Evolutionary conservation across 2,888 invertebrate genomes (phyloP), one percentile per base, ranked within the genome.

Genomic region (Aricia artaxerxes): DNA sequence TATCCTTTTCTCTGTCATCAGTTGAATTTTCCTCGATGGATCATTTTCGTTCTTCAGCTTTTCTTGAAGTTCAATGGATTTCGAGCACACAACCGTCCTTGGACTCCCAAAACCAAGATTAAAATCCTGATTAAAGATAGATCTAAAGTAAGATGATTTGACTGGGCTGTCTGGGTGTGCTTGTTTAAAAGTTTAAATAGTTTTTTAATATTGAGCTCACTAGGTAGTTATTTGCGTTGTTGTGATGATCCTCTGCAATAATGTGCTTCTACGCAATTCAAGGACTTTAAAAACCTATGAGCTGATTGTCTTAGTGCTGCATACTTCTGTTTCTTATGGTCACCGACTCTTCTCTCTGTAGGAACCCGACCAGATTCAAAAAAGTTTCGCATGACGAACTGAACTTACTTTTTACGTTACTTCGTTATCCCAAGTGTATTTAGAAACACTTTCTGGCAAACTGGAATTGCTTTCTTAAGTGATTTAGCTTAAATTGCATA

Each of bases 171-270:
- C 53, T 49, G n/a, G 76, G 49, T 76, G 44, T 76, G 44, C 49
- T 38, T 31, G 11, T 31, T 53, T 76, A 76, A 38, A 31, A 49
- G 31, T 76, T 76, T 76, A 13, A 24, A 76, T 24, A 76, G 53
- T 53, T 76, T 76, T 76, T 76, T 76, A 49, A 76, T 76, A 76
- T 76, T 76, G n/a, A 76, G 49, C 53, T 76, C 76, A 38, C 16
- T 53, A 38, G 76, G 53, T 53, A 38, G 76, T 31, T 76, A 76
- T 76, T 76, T 76, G 16, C 49, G 31, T 38, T 76, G 24, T 76
- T 76, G 49, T 9, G 49, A 57, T 44, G 44, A 76, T n/a, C 76
- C 38, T 53, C 53, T 49, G 76, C 53, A 76, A 49, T 76, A 49
- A 38, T 44, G 76, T 24, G 53, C 49, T 38, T 76, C 76, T 44